A percentile compares a stretch with the other conserved stretches of the same genome.
phyloP scores from a whole-genome alignment of 1,140 invertebrate genomes.

The Danaus plexippus region DNA sequence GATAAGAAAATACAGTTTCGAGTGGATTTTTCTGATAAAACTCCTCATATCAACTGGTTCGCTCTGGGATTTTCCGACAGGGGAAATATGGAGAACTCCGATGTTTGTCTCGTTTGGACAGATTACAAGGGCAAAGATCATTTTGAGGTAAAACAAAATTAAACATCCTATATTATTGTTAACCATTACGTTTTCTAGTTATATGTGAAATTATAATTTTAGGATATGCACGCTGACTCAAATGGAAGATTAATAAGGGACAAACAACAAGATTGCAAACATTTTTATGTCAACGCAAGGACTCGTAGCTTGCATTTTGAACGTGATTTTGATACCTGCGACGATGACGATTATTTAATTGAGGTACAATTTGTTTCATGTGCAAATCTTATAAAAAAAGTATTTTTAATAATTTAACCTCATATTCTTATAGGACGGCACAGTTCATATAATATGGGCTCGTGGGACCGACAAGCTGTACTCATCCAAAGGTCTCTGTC shows the following conservation, averaged over 20 bases:
- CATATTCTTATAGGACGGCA: slow-evolving; percentile 78
- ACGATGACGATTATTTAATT: slow-evolving; percentile 89
- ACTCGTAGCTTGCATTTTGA: slow-evolving; percentile 81
- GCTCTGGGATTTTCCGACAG: slow-evolving; percentile 94
- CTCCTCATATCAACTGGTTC: slow-evolving; percentile 80
- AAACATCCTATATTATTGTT: slow-evolving; percentile 15
- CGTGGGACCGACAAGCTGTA: slow-evolving; percentile 78
- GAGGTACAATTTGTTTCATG: slow-evolving; percentile 47
- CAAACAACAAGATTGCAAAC: slow-evolving; percentile 84
- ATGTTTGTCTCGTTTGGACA: slow-evolving; percentile 88
- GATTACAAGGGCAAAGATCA: slow-evolving; percentile 76
- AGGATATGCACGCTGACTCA: slow-evolving; percentile 84
- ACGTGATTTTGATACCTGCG: slow-evolving; percentile 93
- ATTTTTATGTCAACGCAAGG: slow-evolving; percentile 76
- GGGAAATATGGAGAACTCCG: slow-evolving; percentile 82
- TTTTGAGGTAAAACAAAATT: slow-evolving; percentile 75
- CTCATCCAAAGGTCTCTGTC: slow-evolving; percentile 76
- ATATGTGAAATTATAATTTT: slow-evolving; percentile 21
- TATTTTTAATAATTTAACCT: neutral
- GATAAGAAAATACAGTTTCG: slow-evolving; percentile 83
- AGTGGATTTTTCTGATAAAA: slow-evolving; percentile 77
- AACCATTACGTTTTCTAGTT: too few relatives aligned
- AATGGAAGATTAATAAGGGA: slow-evolving; percentile 80
- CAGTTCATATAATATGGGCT: slow-evolving; percentile 89
- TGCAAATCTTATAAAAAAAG: neutral